A percentile compares a stretch with the other conserved stretches of the same genome.
phyloP scores from a whole-genome alignment of 2,888 invertebrate genomes.

The Acanthopleura granulata region DNA sequence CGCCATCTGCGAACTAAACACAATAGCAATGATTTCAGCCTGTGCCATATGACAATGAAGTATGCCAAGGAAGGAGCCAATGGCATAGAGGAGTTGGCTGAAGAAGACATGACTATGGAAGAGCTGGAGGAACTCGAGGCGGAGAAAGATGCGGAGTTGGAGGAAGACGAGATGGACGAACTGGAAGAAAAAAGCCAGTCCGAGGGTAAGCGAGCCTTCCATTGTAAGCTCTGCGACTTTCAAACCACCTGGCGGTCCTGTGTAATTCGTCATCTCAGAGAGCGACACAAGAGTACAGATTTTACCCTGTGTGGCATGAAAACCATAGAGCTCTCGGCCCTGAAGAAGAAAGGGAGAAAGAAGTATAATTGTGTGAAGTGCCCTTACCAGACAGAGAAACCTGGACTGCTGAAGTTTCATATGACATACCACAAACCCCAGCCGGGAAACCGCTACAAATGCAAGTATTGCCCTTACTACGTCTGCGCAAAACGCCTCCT shows the following conservation, averaged over 20 bases:
- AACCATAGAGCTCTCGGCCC: neutral
- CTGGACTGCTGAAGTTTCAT: slow-evolving; percentile 70
- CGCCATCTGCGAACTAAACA: slow-evolving; percentile 60
- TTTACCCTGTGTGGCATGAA: slow-evolving; percentile 16
- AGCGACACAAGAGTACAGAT: slow-evolving; percentile 50
- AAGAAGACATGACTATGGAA: slow-evolving; percentile 28
- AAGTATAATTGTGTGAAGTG: slow-evolving; percentile 77
- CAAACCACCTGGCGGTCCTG: slow-evolving; percentile 48
- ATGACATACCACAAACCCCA: slow-evolving; percentile 79
- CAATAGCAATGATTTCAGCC: slow-evolving; percentile 42
- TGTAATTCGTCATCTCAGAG: slow-evolving; percentile 49
- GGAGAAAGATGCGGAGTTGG: slow-evolving; percentile 23
- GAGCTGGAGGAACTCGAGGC: slow-evolving; percentile 22
- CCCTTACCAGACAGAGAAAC: slow-evolving; percentile 74
- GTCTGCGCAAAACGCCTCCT: slow-evolving; percentile 74
- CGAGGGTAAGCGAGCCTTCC: slow-evolving; percentile 35
- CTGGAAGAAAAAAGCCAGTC: neutral
- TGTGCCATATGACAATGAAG: slow-evolving; percentile 45
- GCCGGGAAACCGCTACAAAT: slow-evolving; percentile 81
- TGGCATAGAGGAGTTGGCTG: slow-evolving; percentile 18
- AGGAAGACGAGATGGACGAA: slow-evolving; percentile 18
- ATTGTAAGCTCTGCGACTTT: slow-evolving; percentile 50
- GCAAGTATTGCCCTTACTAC: slow-evolving; percentile 85
- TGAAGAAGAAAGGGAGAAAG: slow-evolving; percentile 30
- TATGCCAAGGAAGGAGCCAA: slow-evolving; percentile 34